Evolutionary conservation across 2,797 vertebrate species (phyloP), one percentile per base, ranked within the genome.

Genomic region (Paguma larvata): DNA sequence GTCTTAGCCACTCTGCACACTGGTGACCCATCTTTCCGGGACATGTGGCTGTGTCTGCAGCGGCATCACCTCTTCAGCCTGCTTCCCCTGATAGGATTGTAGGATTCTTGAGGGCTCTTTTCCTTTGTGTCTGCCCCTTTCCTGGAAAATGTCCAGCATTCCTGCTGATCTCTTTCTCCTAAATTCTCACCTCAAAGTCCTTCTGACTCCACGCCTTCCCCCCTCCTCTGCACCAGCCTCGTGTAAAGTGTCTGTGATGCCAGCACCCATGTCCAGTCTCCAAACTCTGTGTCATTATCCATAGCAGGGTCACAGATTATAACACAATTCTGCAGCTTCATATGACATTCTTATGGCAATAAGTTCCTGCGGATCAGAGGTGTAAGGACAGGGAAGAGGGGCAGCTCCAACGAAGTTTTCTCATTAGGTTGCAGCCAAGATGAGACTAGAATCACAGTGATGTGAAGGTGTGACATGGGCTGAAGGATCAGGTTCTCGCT

Each of bases 41-140:
- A 46, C 25, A 10, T 8, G 0, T 27, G 44, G 12, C 12, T 72
- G 41, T 46, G 41, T 46, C 44, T 75, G 44, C 27, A 16, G 72
- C 16, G 13, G 3, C 0, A 14, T 75, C 6, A 27, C 0, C 1
- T 44, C 41, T 44, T 75, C 25, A 46, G 3, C 25, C 2, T 9
- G 2, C 25, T 46, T 75, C 41, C 30, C 44, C 41, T 3, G 4
- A 44, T 41, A 0, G 41, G 34, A 46, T 3, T 30, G 41, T 75
- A 30, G 44, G 41, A 14, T 25, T 75, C 41, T 16, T 4, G 25
- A 10, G 25, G 41, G 14, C 25, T 46, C 7, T 30, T 30, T 46
- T 75, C 25, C 41, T 75, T 75, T 0, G 72, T 9, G 25, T 75
- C 41, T 46, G 25, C 25, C 3, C 38, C 25, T 75, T 30, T 75